A percentile compares a stretch with the other conserved stretches of the same genome.
Conservation (phyloP, 2,113 vertebrate species). For the Catharus minimus region DNA sequence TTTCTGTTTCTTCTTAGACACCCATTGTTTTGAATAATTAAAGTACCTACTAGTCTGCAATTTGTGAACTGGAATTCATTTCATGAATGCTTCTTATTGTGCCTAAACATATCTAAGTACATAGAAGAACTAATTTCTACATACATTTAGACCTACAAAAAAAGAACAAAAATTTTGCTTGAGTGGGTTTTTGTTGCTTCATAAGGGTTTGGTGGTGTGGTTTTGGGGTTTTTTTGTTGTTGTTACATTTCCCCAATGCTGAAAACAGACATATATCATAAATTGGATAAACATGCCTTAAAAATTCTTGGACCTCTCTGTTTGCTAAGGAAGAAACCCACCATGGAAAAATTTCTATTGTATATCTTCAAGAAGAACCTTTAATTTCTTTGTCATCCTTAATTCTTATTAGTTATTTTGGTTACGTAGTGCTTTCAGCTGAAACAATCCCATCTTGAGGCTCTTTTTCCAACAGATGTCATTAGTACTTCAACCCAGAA, state of each 20-base stretch:
- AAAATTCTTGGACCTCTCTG: background rate
- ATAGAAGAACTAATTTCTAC: background rate
- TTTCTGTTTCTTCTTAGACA: background rate
- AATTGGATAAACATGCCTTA: background rate
- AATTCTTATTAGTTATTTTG: background rate
- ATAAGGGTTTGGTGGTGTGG: background rate
- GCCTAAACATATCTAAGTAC: background rate
- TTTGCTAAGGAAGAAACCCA: background rate
- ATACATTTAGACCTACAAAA: background rate
- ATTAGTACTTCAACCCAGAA: background rate
- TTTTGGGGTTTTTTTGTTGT: too few relatives aligned
- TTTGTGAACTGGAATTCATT: background rate
- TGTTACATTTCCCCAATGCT: fast-evolving
- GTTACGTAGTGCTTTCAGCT: background rate
- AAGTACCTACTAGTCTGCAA: background rate
- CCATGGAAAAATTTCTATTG: background rate
- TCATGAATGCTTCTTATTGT: background rate
- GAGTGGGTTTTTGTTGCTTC: fast-evolving
- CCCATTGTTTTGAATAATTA: background rate
- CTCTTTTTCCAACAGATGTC: background rate
- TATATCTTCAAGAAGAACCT: background rate
- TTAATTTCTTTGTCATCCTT: background rate
- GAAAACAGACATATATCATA: background rate
- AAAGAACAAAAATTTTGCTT: background rate
- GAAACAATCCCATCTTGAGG: background rate